These are phyloP conservation scores for Sternarchorhynchus goeldii DNA, from an alignment of 2,797 vertebrate genomes.

Conservation along the genomic window DNA sequence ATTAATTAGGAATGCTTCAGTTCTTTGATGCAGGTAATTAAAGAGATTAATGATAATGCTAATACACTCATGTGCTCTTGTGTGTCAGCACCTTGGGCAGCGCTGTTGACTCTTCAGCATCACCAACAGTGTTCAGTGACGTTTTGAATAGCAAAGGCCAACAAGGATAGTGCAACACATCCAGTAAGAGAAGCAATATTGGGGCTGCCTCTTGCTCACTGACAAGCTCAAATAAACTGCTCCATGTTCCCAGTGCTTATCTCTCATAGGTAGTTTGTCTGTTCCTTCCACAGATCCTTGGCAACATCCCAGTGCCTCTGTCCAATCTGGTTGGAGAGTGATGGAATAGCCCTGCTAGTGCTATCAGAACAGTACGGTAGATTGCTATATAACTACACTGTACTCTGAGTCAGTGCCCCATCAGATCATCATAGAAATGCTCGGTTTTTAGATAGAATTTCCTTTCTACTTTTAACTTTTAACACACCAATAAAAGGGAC, in stretches of 20 bases:
- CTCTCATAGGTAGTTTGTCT: constrained; percentile 49
- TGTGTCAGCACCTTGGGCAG: constrained; percentile 39
- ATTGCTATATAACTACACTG: constrained; percentile 30
- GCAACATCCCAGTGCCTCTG: constrained; percentile 38
- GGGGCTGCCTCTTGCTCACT: constrained; percentile 39
- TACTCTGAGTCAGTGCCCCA: constrained; percentile 21
- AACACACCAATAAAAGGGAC: constrained; percentile 19
- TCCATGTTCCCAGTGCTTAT: constrained; percentile 32
- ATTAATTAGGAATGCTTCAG: constrained; percentile 61
- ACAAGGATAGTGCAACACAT: constrained; percentile 27
- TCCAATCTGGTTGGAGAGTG: constrained; percentile 27
- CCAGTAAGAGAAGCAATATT: constrained; percentile 42
- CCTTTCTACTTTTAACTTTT: constrained; percentile 17
- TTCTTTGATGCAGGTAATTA: constrained; percentile 67
- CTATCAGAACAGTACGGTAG: constrained; percentile 38
- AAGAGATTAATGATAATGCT: constrained; percentile 63
- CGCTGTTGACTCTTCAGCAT: not conserved
- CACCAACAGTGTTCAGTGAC: constrained; percentile 23
- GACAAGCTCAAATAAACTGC: constrained; percentile 48
- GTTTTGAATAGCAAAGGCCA: not conserved
- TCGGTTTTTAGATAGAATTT: constrained; percentile 19
- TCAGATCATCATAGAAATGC: constrained; percentile 27
- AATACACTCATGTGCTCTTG: constrained; percentile 40
- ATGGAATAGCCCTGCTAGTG: constrained; percentile 48
- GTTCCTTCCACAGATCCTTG: constrained; percentile 36